Conservation (phyloP, 2,888 invertebrate genomes). For the Pollenia griseotomentosa region DNA sequence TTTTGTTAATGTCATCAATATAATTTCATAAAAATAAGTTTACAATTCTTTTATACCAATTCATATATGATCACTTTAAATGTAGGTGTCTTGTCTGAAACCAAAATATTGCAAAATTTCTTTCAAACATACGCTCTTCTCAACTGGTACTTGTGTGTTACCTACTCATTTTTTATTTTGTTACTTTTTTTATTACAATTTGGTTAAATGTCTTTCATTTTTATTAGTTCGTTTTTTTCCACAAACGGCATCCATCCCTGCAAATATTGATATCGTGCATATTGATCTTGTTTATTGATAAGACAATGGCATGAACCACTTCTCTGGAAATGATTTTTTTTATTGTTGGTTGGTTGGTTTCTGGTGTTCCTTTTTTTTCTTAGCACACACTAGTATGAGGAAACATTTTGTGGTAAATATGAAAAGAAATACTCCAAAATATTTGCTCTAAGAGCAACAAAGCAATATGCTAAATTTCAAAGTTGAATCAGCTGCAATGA, state of each 20-base stretch:
- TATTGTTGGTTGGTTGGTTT: slow-evolving; percentile 52
- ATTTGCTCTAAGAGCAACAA: slow-evolving; percentile 61
- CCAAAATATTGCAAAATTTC: slow-evolving; percentile 57
- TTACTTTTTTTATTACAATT: slow-evolving; percentile 60
- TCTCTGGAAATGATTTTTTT: slow-evolving; percentile 81
- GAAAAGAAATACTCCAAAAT: slow-evolving; percentile 71
- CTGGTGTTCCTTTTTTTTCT: slow-evolving; percentile 16
- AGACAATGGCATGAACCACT: slow-evolving; percentile 82
- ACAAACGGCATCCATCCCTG: slow-evolving; percentile 70
- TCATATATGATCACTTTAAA: slow-evolving; percentile 4
- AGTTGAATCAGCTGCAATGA: slow-evolving; percentile 65
- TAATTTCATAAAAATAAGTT: neutral
- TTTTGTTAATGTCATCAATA: neutral
- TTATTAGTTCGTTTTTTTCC: slow-evolving; percentile 14
- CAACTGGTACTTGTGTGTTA: neutral
- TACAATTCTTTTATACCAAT: neutral
- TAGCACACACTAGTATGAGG: slow-evolving; percentile 31
- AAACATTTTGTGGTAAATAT: slow-evolving; percentile 51
- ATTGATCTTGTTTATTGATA: slow-evolving; percentile 84
- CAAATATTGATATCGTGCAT: slow-evolving; percentile 84
- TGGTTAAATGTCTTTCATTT: slow-evolving; percentile 52
- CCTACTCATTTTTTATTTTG: slow-evolving; percentile 25
- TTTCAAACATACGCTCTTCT: neutral
- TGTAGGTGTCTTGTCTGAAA: slow-evolving; percentile 33
- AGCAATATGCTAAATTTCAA: slow-evolving; percentile 63